Evolutionary conservation across 2,113 vertebrate species (phyloP).

Genomic region (Tiliqua scincoides): DNA sequence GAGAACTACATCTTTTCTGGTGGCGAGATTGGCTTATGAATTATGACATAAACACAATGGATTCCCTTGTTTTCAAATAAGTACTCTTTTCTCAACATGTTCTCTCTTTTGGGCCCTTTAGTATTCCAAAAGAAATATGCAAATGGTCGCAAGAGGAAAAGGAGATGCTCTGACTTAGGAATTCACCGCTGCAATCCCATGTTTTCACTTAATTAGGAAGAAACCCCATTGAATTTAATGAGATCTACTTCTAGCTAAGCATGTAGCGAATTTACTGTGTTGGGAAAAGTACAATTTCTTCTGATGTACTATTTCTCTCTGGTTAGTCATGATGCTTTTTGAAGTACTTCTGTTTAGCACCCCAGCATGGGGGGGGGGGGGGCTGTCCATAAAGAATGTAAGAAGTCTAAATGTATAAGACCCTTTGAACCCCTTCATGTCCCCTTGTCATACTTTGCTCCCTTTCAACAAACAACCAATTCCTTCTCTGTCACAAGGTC

Average conservation of each 20-base stretch:
- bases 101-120: background rate
- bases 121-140: background rate
- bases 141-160: background rate
- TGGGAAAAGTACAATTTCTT: background rate
- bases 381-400: background rate
- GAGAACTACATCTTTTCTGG: background rate
- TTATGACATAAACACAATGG: background rate
- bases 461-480: background rate
- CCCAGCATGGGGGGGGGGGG: background rate
- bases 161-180: background rate
- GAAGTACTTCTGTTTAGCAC: background rate
- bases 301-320: background rate
- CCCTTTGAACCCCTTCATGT: background rate
- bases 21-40: background rate
- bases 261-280: background rate
- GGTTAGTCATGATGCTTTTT: background rate
- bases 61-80: background rate
- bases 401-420: background rate
- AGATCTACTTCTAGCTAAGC: background rate
- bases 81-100: background rate
- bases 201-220: background rate
- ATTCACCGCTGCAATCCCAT: background rate
- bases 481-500: background rate
- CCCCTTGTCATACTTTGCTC: background rate
- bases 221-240: background rate